Evolutionary conservation across 1,140 invertebrate genomes (phyloP).

Genomic region (Paralvinella palmiformis): DNA sequence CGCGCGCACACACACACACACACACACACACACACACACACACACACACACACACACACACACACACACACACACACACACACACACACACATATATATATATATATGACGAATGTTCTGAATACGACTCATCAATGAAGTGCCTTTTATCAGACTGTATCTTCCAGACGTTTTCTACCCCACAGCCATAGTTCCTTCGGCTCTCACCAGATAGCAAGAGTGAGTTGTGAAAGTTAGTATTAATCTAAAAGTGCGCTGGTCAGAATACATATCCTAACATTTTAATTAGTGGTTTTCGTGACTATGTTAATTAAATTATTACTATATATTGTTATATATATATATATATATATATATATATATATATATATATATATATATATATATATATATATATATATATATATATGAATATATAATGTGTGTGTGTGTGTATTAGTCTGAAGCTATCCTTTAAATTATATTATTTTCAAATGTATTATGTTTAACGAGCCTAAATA

Average conservation of each 20-base stretch:
- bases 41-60: background rate
- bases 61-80: background rate
- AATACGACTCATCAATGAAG: background rate
- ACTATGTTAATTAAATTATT: background rate
- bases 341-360: background rate
- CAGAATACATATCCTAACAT: background rate
- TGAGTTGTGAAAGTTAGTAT: background rate
- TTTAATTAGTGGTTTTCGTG: background rate
- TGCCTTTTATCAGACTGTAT: background rate
- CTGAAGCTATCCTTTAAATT: background rate
- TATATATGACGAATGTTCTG: background rate
- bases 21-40: background rate
- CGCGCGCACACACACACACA: background rate
- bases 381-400: background rate
- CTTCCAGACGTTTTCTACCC: background rate
- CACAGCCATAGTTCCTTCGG: background rate
- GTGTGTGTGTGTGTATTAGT: background rate
- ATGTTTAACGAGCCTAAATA: no score
- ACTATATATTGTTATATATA: background rate
- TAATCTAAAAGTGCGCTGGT: background rate
- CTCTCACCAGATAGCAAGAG: background rate
- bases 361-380: background rate
- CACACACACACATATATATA: slow-evolving; percentile 1
- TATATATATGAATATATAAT: background rate
- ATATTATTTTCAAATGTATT: no score